Conservation (phyloP, 1,140 invertebrate genomes). For the Pseudomyrmex flavicornis region DNA sequence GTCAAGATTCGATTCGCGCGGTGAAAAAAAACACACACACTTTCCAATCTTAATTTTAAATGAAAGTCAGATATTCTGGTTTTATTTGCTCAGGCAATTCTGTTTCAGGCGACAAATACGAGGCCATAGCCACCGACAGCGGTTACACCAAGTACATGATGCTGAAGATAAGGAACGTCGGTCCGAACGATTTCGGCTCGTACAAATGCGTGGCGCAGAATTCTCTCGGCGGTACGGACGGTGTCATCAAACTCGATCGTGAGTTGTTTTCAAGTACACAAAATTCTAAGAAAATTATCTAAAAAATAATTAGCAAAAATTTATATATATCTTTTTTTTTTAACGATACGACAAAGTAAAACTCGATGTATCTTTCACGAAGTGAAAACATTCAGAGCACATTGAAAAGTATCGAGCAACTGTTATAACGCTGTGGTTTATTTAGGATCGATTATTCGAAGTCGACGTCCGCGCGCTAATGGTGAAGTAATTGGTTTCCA, state of each 20-base stretch:
- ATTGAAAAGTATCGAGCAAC: constrained; percentile 29
- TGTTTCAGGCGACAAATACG: constrained; percentile 93
- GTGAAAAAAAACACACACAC: neutral
- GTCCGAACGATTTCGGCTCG: constrained; percentile 92
- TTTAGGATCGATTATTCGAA: constrained; percentile 60
- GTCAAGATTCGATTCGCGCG: no score
- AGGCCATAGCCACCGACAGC: constrained; percentile 91
- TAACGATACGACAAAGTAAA: neutral
- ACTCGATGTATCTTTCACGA: neutral
- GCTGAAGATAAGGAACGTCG: constrained; percentile 93
- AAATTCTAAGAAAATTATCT: no score
- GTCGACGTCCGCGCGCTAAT: constrained; percentile 47
- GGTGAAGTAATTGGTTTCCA: constrained; percentile 69
- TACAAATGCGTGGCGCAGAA: constrained; percentile 98
- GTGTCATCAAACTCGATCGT: constrained; percentile 97
- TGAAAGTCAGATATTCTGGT: constrained; percentile 65
- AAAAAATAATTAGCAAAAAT: neutral
- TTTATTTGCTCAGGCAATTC: constrained; percentile 82
- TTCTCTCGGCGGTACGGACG: constrained; percentile 96
- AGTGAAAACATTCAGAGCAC: neutral
- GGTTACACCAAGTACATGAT: constrained; percentile 95
- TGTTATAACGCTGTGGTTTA: constrained; percentile 34
- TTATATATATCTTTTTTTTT: neutral
- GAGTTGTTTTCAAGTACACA: constrained; percentile 73
- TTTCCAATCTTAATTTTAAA: constrained; percentile 39